phyloP scores from a whole-genome alignment of 2,113 vertebrate genomes.

The Odocoileus hemionus region DNA sequence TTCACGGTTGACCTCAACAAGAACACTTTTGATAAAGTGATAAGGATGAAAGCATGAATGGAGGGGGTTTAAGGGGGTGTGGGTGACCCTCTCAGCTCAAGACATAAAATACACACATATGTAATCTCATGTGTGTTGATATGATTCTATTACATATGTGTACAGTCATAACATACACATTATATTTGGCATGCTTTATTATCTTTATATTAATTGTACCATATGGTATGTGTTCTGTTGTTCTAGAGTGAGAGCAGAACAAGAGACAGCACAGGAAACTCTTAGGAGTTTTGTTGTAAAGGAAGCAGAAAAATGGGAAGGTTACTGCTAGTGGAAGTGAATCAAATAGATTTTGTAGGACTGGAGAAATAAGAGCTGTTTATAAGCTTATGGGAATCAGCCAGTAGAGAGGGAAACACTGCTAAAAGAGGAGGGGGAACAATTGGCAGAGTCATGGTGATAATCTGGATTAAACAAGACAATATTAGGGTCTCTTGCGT shows the following conservation, averaged over 20 bases:
- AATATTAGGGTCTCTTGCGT: not conserved
- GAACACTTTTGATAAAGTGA: not conserved
- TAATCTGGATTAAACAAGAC: not conserved
- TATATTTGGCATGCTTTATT: not conserved
- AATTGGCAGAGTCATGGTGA: not conserved
- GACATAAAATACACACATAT: not conserved
- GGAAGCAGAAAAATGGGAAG: conserved; percentile 2
- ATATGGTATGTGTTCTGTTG: not conserved
- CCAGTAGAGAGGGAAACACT: not conserved
- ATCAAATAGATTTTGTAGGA: not conserved
- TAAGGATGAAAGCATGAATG: not conserved
- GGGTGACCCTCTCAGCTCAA: not conserved
- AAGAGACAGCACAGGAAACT: not conserved
- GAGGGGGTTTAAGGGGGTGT: not conserved
- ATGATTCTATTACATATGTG: not conserved
- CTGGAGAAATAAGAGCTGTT: not conserved
- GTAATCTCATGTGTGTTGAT: not conserved
- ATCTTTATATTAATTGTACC: not conserved
- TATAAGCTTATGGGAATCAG: not conserved
- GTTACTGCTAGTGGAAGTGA: not conserved
- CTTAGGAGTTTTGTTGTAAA: conserved; percentile 5
- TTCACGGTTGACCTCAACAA: not conserved
- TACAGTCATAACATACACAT: not conserved
- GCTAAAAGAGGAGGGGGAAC: not conserved
- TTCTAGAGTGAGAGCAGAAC: not conserved